phyloP scores from a whole-genome alignment of 2,888 invertebrate species.

The Calephelis perditalis region DNA sequence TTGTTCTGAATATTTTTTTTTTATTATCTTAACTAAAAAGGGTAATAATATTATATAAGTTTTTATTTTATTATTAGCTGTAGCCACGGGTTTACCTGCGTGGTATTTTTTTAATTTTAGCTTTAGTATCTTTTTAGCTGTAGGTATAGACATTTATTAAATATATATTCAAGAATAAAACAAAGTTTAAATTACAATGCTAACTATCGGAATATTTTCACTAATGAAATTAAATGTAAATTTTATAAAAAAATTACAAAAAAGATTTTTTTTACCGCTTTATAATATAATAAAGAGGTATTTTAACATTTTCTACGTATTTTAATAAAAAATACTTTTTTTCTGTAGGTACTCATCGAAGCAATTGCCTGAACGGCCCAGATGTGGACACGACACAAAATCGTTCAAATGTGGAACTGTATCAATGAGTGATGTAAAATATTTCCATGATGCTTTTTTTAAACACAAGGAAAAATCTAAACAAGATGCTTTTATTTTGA shows the following conservation, averaged over 20 bases:
- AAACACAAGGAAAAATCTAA: conserved; percentile 12
- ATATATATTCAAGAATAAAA: too few species aligned
- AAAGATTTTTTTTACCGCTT: conserved; percentile 3
- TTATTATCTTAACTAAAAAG: too few species aligned
- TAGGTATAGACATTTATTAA: too few species aligned
- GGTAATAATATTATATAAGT: too few species aligned
- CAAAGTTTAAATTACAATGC: too few species aligned
- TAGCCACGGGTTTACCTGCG: too few species aligned
- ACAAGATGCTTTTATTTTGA: conserved; percentile 11
- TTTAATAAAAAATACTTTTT: conserved; percentile 9
- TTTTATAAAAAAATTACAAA: too few species aligned
- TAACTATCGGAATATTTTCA: too few species aligned
- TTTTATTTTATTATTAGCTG: too few species aligned
- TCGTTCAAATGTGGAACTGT: conserved; percentile 14
- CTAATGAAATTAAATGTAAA: background rate
- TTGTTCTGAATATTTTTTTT: too few species aligned
- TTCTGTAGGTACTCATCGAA: conserved; percentile 11
- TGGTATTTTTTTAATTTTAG: too few species aligned
- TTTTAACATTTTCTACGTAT: background rate
- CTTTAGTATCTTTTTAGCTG: too few species aligned
- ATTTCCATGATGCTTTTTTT: conserved; percentile 13
- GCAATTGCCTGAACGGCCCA: conserved; percentile 12
- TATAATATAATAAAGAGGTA: background rate
- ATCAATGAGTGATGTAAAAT: conserved; percentile 13
- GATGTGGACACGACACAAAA: conserved; percentile 15